Percentiles rank a stretch among this genome's conserved stretches.
Conservation (phyloP, 2,113 vertebrate genomes). For the Buteo buteo region DNA sequence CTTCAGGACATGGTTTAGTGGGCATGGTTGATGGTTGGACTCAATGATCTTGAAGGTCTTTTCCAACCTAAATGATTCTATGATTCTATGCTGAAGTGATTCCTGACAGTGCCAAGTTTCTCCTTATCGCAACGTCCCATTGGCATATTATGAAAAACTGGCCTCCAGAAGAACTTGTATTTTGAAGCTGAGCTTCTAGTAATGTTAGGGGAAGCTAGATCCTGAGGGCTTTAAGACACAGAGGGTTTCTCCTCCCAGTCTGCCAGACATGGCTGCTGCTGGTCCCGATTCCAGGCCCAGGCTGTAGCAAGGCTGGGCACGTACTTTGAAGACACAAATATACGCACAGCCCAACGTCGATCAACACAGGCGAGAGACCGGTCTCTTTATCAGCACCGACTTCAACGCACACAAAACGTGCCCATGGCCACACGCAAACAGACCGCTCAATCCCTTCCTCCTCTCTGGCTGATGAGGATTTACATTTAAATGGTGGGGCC, state of each 20-base stretch:
- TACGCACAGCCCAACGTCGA: background rate
- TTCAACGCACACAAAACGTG: background rate
- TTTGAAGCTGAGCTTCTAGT: background rate
- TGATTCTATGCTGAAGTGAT: background rate
- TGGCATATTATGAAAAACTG: background rate
- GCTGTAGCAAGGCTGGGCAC: background rate
- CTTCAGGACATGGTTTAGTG: no score
- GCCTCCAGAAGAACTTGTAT: background rate
- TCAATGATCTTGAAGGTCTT: no score
- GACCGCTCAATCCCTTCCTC: rapidly evolving
- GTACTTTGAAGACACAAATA: background rate
- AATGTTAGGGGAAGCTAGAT: background rate
- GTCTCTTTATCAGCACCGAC: background rate
- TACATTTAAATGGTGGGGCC: background rate
- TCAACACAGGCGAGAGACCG: background rate
- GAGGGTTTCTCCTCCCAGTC: background rate
- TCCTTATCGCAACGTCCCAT: background rate
- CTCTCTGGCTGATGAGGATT: background rate
- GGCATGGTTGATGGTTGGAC: no score
- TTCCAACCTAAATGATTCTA: no score
- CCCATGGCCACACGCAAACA: rapidly evolving
- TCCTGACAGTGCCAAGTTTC: background rate
- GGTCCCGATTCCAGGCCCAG: background rate
- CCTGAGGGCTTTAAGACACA: background rate
- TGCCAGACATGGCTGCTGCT: background rate